phyloP scores from a whole-genome alignment of 2,888 invertebrate genomes.

The Chromoteleia sp. region DNA sequence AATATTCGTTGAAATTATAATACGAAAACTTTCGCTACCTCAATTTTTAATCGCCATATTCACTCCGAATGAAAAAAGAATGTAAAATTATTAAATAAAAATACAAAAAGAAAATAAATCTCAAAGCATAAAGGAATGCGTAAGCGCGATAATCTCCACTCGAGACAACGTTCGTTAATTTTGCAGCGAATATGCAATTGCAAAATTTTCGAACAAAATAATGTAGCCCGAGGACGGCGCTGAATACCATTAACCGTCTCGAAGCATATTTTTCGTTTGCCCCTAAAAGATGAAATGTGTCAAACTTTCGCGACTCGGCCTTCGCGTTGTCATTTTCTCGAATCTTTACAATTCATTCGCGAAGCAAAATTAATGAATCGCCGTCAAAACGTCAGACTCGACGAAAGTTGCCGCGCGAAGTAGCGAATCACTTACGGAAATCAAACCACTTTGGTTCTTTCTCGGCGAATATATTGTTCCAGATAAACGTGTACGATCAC shows the following conservation, averaged over 20 bases:
- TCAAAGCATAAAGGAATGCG: too few species aligned
- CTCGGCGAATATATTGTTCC: slow-evolving; percentile 38
- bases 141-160: not conserved
- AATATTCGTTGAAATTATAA: too few species aligned
- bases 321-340: slow-evolving; percentile 37
- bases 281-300: slow-evolving; percentile 17
- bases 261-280: slow-evolving; percentile 13
- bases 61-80: too few species aligned
- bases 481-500: slow-evolving; percentile 23
- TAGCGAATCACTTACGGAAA: slow-evolving; percentile 61
- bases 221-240: slow-evolving; percentile 1
- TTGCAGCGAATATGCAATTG: slow-evolving; percentile 3
- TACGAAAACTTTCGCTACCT: too few species aligned
- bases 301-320: slow-evolving; percentile 51
- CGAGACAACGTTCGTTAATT: slow-evolving; percentile 12
- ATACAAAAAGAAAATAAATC: not conserved
- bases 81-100: too few species aligned
- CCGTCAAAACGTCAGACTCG: slow-evolving; percentile 57
- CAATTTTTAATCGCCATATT: too few species aligned
- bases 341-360: slow-evolving; percentile 55
- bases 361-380: slow-evolving; percentile 50
- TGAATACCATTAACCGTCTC: slow-evolving; percentile 29
- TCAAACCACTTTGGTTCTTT: slow-evolving; percentile 47
- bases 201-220: not conserved
- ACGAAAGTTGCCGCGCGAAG: slow-evolving; percentile 44